Evolutionary conservation across 2,797 vertebrate genomes (phyloP).

Genomic region (Lagodon rhomboides): DNA sequence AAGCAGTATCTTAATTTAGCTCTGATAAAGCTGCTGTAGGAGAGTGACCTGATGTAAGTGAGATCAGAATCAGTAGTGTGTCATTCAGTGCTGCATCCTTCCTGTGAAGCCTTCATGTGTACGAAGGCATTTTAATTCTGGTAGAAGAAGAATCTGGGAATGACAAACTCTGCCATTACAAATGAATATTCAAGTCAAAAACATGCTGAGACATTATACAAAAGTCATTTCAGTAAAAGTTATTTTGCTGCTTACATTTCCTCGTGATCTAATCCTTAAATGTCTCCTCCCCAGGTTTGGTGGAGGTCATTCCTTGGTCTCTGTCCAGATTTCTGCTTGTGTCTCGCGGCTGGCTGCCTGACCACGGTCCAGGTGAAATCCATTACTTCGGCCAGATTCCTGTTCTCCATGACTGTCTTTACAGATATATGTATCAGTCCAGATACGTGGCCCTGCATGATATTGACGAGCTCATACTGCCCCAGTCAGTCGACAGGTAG

Average conservation of each 20-base stretch:
- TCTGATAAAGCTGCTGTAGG: too few species aligned
- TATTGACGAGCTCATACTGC: slow-evolving; percentile 80
- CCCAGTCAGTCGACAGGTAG: slow-evolving; percentile 54
- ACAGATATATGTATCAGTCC: slow-evolving; percentile 80
- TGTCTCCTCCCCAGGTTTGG: slow-evolving; percentile 46
- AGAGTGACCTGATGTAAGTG: too few species aligned
- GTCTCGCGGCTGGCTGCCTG: slow-evolving; percentile 50
- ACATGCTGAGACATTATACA: too few species aligned
- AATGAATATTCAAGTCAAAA: background rate
- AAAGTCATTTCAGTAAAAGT: too few species aligned
- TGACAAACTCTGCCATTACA: too few species aligned
- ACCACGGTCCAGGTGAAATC: slow-evolving; percentile 55
- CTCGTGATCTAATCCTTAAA: too few species aligned
- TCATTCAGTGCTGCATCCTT: too few species aligned
- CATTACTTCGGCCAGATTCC: slow-evolving; percentile 80
- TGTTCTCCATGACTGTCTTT: slow-evolving; percentile 79
- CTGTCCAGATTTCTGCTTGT: slow-evolving; percentile 44
- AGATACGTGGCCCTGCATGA: slow-evolving; percentile 78
- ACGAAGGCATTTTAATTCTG: too few species aligned
- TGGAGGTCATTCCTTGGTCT: slow-evolving; percentile 78
- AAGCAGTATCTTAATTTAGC: too few species aligned
- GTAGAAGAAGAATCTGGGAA: too few species aligned
- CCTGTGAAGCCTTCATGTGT: too few species aligned
- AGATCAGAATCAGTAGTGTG: too few species aligned
- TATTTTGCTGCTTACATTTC: background rate